A percentile compares a stretch with the other conserved stretches of the same genome.
Evolutionary conservation across 2,797 vertebrate genomes (phyloP).

Genomic region (Rachycentron canadum): DNA sequence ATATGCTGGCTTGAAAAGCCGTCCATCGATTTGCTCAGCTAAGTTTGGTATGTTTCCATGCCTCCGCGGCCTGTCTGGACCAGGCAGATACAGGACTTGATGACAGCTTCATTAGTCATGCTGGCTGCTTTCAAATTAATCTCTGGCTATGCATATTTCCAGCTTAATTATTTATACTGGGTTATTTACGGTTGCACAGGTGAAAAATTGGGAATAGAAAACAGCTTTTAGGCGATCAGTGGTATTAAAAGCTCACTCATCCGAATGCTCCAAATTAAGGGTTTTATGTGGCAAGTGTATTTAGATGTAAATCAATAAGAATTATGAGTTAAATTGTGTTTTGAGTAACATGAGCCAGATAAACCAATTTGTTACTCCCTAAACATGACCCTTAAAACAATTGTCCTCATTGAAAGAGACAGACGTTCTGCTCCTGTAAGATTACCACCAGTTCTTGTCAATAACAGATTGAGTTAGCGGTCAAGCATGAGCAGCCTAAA

Average conservation of each 20-base stretch:
- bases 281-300: neutral
- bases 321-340: neutral
- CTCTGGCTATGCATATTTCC: conserved; percentile 35
- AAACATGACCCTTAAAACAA: neutral
- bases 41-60: conserved; percentile 8
- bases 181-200: conserved; percentile 17
- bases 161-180: conserved; percentile 33
- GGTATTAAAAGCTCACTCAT: conserved; percentile 2
- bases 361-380: neutral
- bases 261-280: neutral
- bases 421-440: neutral
- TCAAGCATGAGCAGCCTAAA: conserved; percentile 18
- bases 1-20: conserved; percentile 30
- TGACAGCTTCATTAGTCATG: conserved; percentile 43
- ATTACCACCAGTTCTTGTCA: conserved; percentile 24
- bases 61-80: conserved; percentile 9
- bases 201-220: conserved; percentile 14
- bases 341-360: neutral
- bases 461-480: conserved; percentile 3
- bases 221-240: neutral
- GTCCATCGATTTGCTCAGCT: conserved; percentile 34
- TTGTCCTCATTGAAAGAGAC: conserved; percentile 15
- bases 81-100: conserved; percentile 22
- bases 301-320: neutral
- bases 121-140: conserved; percentile 28